Base-by-base conservation (phyloP, 1,140 invertebrate genomes). In the Whitmania pigra region DNA sequence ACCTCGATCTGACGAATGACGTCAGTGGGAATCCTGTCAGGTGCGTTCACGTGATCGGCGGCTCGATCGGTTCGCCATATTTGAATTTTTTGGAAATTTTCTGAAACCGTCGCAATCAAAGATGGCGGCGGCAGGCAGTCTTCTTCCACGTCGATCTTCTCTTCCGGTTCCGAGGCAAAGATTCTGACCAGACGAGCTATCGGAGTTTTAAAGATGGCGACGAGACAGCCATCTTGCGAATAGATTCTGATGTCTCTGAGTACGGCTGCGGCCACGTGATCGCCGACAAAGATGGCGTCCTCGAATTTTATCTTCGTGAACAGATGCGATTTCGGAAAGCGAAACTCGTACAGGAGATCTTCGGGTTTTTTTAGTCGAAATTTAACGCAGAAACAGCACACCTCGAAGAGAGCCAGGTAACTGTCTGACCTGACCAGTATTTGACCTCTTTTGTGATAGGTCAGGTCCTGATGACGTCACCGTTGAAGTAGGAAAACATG, bases 231-330 rank as follows among this genome's bases (percentile, higher is more conserved):
- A 31, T 63, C 29, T 63, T 25, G 57, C 22, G 22, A 25, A 22
- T 31, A 63, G 22, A 63, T 31, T 31, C 57, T 63, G 57, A 63
- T 18, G 29, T 63, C 57, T 63, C 57, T 63, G 22, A 63, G 22
- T 63, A 63, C 29, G 22, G 57, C 29, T 13, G 57, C 57, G 5
- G 29, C 29, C 57, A 63, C 57, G 57, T 31, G 57, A 63, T 31
- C 57, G 22, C 29, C 29, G 15, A 25, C 22, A 31, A 63, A 31
- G 22, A 63, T 22, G 29, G 29, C 57, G 57, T 63, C 57, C 15
- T 63, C 29, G 57, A 63, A 63, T 13, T 63, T 63, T 11, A 63
- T 31, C 15, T 63, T 31, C 29, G 22, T 31, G 22, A 63, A 15
- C 0, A 22, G 29, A 13, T 3, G 22, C 22, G 22, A 31, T 63